A percentile compares a stretch with the other conserved stretches of the same genome.
These are phyloP conservation scores for Semaprochilodus insignis DNA, from an alignment of 2,797 vertebrate species.

Conservation along the genomic window DNA sequence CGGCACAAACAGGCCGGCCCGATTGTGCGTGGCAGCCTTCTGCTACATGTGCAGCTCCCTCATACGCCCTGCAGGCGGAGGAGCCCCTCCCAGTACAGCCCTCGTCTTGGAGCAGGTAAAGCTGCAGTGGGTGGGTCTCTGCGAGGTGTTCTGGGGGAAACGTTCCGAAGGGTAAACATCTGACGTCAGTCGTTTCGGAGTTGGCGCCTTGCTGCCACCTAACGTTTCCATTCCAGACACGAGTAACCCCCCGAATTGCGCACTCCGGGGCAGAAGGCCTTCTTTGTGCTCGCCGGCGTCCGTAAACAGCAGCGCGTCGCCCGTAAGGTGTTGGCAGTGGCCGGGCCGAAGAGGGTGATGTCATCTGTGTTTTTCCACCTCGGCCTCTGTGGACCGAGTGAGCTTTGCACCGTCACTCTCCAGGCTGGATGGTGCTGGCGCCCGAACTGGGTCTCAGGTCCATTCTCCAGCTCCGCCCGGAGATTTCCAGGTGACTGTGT, in stretches of 20 bases:
- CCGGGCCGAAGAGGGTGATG: constrained; percentile 65
- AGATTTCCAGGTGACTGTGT: constrained; percentile 54
- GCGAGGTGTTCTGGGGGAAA: constrained; percentile 24
- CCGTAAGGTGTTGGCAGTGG: constrained; percentile 60
- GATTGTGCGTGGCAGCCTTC: constrained; percentile 21
- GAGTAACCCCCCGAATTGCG: constrained; percentile 57
- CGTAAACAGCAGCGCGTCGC: constrained; percentile 71
- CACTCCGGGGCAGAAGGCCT: constrained; percentile 64
- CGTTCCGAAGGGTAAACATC: constrained; percentile 58
- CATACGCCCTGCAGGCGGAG: constrained; percentile 65
- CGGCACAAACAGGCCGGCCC: not conserved
- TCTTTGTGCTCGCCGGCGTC: constrained; percentile 63
- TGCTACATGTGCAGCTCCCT: constrained; percentile 58
- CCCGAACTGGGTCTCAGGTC: constrained; percentile 27
- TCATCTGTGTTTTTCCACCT: constrained; percentile 75
- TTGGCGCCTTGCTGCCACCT: constrained; percentile 72
- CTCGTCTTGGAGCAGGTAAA: constrained; percentile 48
- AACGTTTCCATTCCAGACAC: constrained; percentile 73
- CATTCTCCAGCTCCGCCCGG: constrained; percentile 30
- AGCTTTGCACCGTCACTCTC: constrained; percentile 51
- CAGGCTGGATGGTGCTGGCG: constrained; percentile 19
- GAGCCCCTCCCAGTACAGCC: constrained; percentile 34
- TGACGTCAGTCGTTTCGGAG: constrained; percentile 66
- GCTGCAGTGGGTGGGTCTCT: constrained; percentile 32
- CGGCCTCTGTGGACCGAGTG: constrained; percentile 14